Evolutionary conservation across 2,888 invertebrate species (phyloP).

Genomic region (Acleris holmiana): DNA sequence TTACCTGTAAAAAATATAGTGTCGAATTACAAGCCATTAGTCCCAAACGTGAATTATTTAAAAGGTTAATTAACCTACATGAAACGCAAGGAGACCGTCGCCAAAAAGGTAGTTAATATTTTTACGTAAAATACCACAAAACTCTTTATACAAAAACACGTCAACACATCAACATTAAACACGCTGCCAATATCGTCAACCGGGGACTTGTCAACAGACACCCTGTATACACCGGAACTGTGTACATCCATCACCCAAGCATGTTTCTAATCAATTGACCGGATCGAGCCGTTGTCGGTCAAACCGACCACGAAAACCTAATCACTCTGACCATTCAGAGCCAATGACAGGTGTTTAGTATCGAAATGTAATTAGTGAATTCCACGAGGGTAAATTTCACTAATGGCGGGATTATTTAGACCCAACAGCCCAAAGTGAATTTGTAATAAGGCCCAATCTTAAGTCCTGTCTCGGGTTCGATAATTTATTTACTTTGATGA

Average conservation of each 20-base stretch:
- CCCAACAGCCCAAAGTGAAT: conserved; percentile 68
- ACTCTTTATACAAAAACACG: not conserved
- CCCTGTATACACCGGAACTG: conserved; percentile 34
- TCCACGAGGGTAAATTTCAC: conserved; percentile 57
- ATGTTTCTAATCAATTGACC: conserved; percentile 64
- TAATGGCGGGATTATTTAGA: conserved; percentile 68
- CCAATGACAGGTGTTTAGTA: conserved; percentile 70
- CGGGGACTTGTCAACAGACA: conserved; percentile 19
- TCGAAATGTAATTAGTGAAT: conserved; percentile 70
- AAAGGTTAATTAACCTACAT: too few relatives aligned
- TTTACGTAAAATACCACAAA: not conserved
- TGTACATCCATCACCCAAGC: conserved; percentile 43
- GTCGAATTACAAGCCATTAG: too few relatives aligned
- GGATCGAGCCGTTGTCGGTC: conserved; percentile 60
- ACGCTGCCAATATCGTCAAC: conserved; percentile 29
- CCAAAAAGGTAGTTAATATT: too few relatives aligned
- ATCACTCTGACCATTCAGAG: conserved; percentile 58
- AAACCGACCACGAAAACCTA: conserved; percentile 63
- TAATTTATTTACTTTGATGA: conserved; percentile 68
- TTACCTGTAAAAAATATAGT: too few relatives aligned
- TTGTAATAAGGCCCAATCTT: conserved; percentile 69
- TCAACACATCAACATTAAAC: conserved; percentile 8
- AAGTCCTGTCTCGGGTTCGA: conserved; percentile 61
- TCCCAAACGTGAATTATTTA: too few relatives aligned
- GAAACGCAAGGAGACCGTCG: too few relatives aligned